Conservation (phyloP, 2,113 vertebrate genomes). For the Fulica atra region DNA sequence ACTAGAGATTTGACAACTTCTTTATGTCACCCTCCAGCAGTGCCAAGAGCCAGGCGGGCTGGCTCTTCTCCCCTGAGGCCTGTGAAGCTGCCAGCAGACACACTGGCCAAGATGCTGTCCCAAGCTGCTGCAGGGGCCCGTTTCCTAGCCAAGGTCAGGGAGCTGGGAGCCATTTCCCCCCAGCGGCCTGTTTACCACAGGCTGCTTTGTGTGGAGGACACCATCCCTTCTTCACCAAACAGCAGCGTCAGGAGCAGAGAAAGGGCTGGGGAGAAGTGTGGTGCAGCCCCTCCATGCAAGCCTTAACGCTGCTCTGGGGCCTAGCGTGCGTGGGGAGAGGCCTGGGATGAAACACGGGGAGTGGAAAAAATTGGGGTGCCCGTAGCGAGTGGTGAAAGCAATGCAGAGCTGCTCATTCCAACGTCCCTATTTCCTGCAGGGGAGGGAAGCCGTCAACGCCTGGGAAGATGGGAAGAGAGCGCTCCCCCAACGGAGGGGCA, state of each 20-base stretch:
- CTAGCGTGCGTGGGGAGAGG: fast-evolving
- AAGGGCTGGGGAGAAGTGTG: fast-evolving
- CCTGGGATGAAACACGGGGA: not conserved
- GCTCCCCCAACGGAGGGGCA: fast-evolving
- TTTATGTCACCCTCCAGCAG: not conserved
- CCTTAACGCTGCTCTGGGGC: no score
- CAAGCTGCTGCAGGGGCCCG: not conserved
- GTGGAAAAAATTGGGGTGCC: not conserved
- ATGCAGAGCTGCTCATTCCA: not conserved
- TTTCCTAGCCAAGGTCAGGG: not conserved
- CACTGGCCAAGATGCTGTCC: not conserved
- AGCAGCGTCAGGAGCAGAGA: not conserved
- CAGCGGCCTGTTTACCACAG: not conserved
- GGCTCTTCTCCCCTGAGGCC: not conserved
- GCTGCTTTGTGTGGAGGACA: not conserved
- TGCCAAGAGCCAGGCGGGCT: not conserved
- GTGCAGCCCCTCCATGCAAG: not conserved
- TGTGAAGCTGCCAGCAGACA: not conserved
- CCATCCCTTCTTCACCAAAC: fast-evolving
- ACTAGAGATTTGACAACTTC: not conserved
- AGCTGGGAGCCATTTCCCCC: not conserved
- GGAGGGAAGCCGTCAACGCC: not conserved
- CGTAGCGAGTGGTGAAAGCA: fast-evolving
- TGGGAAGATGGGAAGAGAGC: fast-evolving
- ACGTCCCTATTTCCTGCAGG: not conserved